Evolutionary conservation across 2,888 invertebrate genomes (phyloP).

Genomic region (Ligdia adustata): DNA sequence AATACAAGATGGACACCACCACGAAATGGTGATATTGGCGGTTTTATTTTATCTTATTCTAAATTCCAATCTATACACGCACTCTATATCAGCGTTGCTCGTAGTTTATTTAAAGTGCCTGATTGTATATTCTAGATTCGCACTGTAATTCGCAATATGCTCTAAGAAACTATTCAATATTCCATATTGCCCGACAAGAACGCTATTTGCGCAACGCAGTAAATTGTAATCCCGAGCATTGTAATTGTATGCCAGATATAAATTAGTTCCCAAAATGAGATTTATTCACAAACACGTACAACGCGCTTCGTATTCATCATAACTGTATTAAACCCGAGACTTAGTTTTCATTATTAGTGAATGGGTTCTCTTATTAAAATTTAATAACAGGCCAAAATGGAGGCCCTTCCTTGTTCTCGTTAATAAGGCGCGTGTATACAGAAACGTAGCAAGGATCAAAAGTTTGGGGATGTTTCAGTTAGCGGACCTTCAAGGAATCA

Average conservation of each 20-base stretch:
- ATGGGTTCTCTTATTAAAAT: slow-evolving; percentile 50
- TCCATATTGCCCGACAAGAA: neutral
- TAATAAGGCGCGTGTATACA: slow-evolving; percentile 53
- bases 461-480: slow-evolving; percentile 3
- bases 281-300: slow-evolving; percentile 19
- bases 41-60: too few relatives aligned
- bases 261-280: slow-evolving; percentile 21
- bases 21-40: too few relatives aligned
- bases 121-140: too few relatives aligned
- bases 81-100: too few relatives aligned
- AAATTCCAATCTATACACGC: too few relatives aligned
- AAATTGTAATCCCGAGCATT: slow-evolving; percentile 7
- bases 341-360: slow-evolving; percentile 27
- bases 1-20: too few relatives aligned
- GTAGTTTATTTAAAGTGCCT: too few relatives aligned
- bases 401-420: slow-evolving; percentile 46
- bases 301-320: slow-evolving; percentile 18
- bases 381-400: slow-evolving; percentile 47
- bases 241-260: slow-evolving; percentile 14
- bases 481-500: neutral
- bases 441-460: slow-evolving; percentile 19
- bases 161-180: slow-evolving; percentile 1
- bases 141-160: too few relatives aligned
- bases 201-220: slow-evolving; percentile 1
- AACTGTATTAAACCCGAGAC: slow-evolving; percentile 22